A percentile compares a stretch with the other conserved stretches of the same genome.
Evolutionary conservation across 2,888 invertebrate genomes (phyloP).

Genomic region (Brachycybe producta): DNA sequence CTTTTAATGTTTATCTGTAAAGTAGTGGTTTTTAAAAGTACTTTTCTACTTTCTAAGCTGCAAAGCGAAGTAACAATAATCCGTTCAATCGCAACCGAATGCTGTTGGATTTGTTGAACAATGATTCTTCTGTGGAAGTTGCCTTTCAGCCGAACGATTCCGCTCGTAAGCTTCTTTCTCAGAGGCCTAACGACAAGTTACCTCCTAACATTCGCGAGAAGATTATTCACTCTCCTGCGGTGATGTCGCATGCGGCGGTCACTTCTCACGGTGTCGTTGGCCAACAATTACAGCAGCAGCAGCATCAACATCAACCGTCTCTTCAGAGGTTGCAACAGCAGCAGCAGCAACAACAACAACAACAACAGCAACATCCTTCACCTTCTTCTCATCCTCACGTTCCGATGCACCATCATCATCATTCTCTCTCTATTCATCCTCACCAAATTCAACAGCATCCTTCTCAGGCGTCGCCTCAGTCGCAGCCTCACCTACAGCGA

Average conservation of each 20-base stretch:
- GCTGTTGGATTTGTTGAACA: conserved; percentile 56
- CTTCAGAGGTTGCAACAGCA: conserved; percentile 20
- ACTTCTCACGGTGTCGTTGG: not conserved
- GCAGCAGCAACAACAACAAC: conserved; percentile 23
- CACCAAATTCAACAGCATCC: conserved; percentile 8
- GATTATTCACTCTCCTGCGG: conserved; percentile 23
- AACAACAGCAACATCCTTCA: conserved; percentile 13
- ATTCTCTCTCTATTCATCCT: not conserved
- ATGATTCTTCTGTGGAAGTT: conserved; percentile 34
- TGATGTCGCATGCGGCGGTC: not conserved
- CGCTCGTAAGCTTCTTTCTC: conserved; percentile 22
- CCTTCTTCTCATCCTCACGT: not conserved
- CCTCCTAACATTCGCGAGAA: conserved; percentile 30
- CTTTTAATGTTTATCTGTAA: not conserved
- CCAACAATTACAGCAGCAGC: conserved; percentile 17
- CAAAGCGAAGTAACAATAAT: not conserved
- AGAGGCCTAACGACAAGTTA: conserved; percentile 46
- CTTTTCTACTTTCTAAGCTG: not conserved
- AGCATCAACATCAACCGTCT: conserved; percentile 20
- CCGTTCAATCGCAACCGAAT: conserved; percentile 45
- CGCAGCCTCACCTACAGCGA: not conserved
- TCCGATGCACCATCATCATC: not conserved
- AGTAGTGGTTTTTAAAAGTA: not conserved
- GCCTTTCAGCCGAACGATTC: too few species aligned
- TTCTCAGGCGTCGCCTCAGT: conserved; percentile 1